Base-by-base conservation (phyloP, 2,113 vertebrate species). In the Saccopteryx leptura region DNA sequence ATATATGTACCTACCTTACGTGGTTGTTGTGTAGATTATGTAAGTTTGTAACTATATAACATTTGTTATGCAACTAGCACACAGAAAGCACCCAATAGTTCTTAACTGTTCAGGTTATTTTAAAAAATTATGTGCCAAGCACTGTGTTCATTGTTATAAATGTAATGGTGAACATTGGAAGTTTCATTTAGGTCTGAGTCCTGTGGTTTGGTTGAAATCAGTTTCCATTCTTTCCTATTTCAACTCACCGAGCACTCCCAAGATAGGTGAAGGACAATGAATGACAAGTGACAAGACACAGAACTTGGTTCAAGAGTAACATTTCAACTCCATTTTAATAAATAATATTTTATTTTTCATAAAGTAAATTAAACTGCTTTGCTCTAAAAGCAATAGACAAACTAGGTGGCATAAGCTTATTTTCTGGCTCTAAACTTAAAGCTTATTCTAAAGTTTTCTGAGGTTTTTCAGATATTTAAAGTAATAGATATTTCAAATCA, bases 341-440 rank as follows among this genome's bases (percentile, higher is more conserved):
- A 26, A 79, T 90, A 46, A 26, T 1, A 66, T 76, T 89, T 95
- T 88, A 58, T 79, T 96, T 87, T 94, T 92, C 66, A 90, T 65
- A 84, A 88, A 87, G 69, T 66, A 33, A 91, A 61, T 18, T 50
- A 68, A 65, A 66, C 6, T 28, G 86, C 66, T 87, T 39, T 78
- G 54, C 50, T 68, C 24, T 61, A 85, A 88, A 15, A 93, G 14
- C 31, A 91, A 78, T 54, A 50, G 26, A 12, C 9, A 74, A 96
- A 95, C 33, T 92, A 13, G 9, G 39, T 71, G 15, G 26, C 52
- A 76, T 28, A 88, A 66, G 5, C 23, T 63, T 88, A 17, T 90
- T 84, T 95, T 75, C 33, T 88, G 72, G 15, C 17, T 88, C 31
- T 58, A 84, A 88, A 75, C 74, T 23, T 63, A 92, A 92, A 91